phyloP scores from a whole-genome alignment of 2,888 invertebrate genomes.

The Conops quadrifasciatus region DNA sequence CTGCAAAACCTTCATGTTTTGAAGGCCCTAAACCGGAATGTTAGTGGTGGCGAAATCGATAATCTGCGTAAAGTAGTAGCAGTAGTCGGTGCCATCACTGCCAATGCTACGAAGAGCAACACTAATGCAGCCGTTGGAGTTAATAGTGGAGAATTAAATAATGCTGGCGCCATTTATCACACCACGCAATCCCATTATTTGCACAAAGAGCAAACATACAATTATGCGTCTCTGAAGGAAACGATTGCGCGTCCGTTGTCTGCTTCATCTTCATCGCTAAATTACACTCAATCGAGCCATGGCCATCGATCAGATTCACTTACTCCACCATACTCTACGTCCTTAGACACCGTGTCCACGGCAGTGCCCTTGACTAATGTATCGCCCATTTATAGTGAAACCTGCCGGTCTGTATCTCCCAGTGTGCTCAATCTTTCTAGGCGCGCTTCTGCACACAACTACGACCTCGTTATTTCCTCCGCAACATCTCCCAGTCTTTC shows the following conservation, averaged over 20 bases:
- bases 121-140: slow-evolving; percentile 37
- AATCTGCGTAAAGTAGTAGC: slow-evolving; percentile 61
- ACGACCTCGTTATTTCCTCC: slow-evolving; percentile 75
- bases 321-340: slow-evolving; percentile 40
- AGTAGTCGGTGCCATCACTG: slow-evolving; percentile 47
- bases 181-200: slow-evolving; percentile 16
- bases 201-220: slow-evolving; percentile 4
- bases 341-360: background rate
- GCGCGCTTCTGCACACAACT: slow-evolving; percentile 73
- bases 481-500: slow-evolving; percentile 67
- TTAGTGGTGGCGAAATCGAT: slow-evolving; percentile 55
- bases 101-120: slow-evolving; percentile 32
- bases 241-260: slow-evolving; percentile 29
- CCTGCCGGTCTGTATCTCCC: slow-evolving; percentile 45
- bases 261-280: slow-evolving; percentile 24
- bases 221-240: background rate
- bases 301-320: background rate
- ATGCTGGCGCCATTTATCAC: slow-evolving; percentile 38
- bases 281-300: background rate
- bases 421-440: slow-evolving; percentile 78
- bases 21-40: slow-evolving; percentile 54
- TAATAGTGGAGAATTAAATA: slow-evolving; percentile 47
- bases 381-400: slow-evolving; percentile 14
- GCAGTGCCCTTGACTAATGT: background rate
- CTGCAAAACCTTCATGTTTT: slow-evolving; percentile 55